Evolutionary conservation across 2,888 invertebrate species (phyloP).

Genomic region (Cataglyphis albicans): DNA sequence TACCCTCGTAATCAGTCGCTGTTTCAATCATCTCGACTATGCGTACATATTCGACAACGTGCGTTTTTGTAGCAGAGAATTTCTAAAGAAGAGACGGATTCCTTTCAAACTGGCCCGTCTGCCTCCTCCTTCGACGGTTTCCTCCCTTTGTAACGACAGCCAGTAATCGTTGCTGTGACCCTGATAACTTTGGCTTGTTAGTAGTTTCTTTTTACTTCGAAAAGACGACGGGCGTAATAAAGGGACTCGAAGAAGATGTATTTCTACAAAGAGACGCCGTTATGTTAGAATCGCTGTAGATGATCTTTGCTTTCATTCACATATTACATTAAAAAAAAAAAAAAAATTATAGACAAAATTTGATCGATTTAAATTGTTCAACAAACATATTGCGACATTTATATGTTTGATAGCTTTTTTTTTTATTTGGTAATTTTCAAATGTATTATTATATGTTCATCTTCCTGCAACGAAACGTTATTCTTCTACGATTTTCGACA

Average conservation of each 20-base stretch:
- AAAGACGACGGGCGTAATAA: conserved; percentile 34
- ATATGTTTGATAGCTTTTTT: conserved; percentile 17
- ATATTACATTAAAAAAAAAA: not conserved
- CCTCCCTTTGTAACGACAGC: conserved; percentile 41
- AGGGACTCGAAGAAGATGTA: conserved; percentile 62
- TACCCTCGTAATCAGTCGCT: conserved; percentile 59
- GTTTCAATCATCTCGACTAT: conserved; percentile 57
- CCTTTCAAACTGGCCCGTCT: conserved; percentile 56
- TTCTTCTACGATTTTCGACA: conserved; percentile 65
- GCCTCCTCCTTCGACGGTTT: conserved; percentile 25
- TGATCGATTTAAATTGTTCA: not conserved
- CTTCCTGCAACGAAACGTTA: conserved; percentile 48
- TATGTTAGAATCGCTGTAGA: not conserved
- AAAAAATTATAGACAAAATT: not conserved
- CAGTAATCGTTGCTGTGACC: conserved; percentile 59
- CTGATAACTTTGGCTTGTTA: conserved; percentile 68
- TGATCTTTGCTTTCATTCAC: not conserved
- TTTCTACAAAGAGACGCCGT: conserved; percentile 50
- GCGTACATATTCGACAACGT: conserved; percentile 15
- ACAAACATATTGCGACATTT: not conserved
- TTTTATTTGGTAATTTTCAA: conserved; percentile 39
- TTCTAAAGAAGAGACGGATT: conserved; percentile 10
- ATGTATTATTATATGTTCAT: not conserved
- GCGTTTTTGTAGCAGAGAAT: not conserved
- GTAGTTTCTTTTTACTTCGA: conserved; percentile 53